These are phyloP conservation scores for Melinaea marsaeus DNA, from an alignment of 2,888 invertebrate genomes.

Conservation along the genomic window DNA sequence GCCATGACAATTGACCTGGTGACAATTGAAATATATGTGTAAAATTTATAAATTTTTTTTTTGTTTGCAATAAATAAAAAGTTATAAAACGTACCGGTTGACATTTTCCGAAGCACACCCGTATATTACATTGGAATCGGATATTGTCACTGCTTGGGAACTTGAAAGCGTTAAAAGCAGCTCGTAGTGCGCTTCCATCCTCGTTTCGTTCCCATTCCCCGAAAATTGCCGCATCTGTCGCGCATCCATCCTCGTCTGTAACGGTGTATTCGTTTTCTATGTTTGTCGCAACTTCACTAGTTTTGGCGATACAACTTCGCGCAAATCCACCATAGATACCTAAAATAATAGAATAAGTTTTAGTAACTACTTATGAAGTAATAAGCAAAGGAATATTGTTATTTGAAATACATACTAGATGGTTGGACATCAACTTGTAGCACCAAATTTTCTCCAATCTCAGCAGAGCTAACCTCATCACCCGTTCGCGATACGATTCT, in stretches of 20 bases:
- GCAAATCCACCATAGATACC: constrained; percentile 97
- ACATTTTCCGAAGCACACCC: constrained; percentile 96
- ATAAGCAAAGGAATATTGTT: background rate
- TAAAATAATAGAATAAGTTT: constrained; percentile 39
- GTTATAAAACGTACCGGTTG: constrained; percentile 84
- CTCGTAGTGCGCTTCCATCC: constrained; percentile 89
- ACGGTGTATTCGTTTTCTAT: constrained; percentile 94
- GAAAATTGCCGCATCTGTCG: constrained; percentile 94
- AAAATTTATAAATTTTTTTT: background rate
- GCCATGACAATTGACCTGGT: constrained; percentile 92
- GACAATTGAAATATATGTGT: background rate
- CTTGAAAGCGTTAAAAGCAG: constrained; percentile 95
- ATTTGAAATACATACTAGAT: constrained; percentile 70
- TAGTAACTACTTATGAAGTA: background rate
- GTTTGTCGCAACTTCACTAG: constrained; percentile 86
- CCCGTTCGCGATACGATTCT: constrained; percentile 92
- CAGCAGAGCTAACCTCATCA: constrained; percentile 92
- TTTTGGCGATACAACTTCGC: constrained; percentile 94
- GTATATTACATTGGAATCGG: constrained; percentile 95
- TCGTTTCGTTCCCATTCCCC: constrained; percentile 95
- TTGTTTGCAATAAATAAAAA: background rate
- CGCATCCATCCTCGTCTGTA: constrained; percentile 95
- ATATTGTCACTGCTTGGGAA: constrained; percentile 97
- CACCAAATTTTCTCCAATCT: constrained; percentile 93
- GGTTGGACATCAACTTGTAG: constrained; percentile 91